phyloP scores from a whole-genome alignment of 2,113 vertebrate genomes.

The Oncorhynchus nerka region DNA sequence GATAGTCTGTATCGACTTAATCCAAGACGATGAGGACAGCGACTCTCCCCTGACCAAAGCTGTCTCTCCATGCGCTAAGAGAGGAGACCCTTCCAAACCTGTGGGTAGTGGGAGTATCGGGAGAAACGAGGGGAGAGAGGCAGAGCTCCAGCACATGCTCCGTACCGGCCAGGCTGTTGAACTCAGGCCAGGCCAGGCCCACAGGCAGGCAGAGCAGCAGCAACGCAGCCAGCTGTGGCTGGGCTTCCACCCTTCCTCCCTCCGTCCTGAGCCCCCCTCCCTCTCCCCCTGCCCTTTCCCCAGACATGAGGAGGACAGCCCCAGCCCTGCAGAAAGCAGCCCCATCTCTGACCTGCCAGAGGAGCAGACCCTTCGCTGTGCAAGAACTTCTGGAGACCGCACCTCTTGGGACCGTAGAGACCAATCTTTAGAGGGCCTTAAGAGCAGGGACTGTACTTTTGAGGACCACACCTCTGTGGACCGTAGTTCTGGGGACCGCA shows the following conservation, averaged over 20 bases:
- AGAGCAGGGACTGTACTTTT: slow-evolving; percentile 1
- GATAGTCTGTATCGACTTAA: slow-evolving; percentile 78
- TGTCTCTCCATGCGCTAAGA: slow-evolving; percentile 55
- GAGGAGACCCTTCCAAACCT: slow-evolving; percentile 64
- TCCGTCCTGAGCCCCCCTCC: slow-evolving; percentile 43
- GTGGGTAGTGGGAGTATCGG: slow-evolving; percentile 17
- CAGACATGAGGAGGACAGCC: slow-evolving; percentile 45
- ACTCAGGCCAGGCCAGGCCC: slow-evolving; percentile 72
- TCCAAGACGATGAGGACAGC: slow-evolving; percentile 75
- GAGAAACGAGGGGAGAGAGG: slow-evolving; percentile 44
- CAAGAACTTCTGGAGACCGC: slow-evolving; percentile 60
- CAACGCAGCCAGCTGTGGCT: slow-evolving; percentile 27
- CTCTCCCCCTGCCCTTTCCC: slow-evolving; percentile 21
- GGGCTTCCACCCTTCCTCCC: slow-evolving; percentile 58
- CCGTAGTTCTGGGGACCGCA: not conserved
- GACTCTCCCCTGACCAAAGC: slow-evolving; percentile 64
- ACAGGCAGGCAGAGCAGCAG: slow-evolving; percentile 29
- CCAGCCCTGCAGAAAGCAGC: slow-evolving; percentile 39
- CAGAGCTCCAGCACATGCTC: slow-evolving; percentile 68
- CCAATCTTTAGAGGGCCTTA: slow-evolving; percentile 7
- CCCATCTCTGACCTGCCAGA: slow-evolving; percentile 61
- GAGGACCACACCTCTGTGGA: not conserved
- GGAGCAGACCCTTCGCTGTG: slow-evolving; percentile 67
- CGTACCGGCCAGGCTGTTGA: slow-evolving; percentile 70
- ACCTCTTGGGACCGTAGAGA: not conserved